Conservation (phyloP, 2,113 vertebrate genomes). For the Ondatra zibethicus region DNA sequence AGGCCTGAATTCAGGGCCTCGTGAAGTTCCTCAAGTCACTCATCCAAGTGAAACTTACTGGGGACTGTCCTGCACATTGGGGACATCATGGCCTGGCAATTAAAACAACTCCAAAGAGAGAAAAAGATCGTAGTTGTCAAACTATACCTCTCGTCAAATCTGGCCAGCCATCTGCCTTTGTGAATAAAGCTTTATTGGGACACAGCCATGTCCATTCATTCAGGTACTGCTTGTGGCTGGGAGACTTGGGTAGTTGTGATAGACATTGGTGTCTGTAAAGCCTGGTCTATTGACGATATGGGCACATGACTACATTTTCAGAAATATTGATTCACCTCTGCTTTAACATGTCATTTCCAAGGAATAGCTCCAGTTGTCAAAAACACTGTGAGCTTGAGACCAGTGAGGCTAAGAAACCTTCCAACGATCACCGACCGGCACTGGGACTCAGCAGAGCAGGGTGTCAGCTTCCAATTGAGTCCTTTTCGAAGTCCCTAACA, state of each 20-base stretch:
- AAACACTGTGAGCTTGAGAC: neutral
- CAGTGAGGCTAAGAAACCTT: neutral
- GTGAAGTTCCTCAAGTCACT: neutral
- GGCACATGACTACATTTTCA: neutral
- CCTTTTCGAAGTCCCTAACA: neutral
- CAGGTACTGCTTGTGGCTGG: neutral
- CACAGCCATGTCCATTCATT: neutral
- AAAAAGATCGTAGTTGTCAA: neutral
- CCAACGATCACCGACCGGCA: neutral
- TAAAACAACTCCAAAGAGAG: neutral
- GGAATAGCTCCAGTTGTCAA: constrained; percentile 21
- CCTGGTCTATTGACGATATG: neutral
- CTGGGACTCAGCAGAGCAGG: neutral
- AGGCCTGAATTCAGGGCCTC: constrained; percentile 37
- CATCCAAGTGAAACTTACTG: neutral
- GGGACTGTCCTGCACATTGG: neutral
- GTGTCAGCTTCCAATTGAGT: neutral
- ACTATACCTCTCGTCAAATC: neutral
- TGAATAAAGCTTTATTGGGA: constrained; percentile 53
- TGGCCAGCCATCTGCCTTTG: neutral
- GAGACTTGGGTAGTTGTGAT: neutral
- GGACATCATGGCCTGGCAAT: neutral
- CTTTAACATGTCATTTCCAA: constrained; percentile 8
- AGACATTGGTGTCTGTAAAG: neutral
- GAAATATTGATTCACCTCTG: neutral